These are phyloP conservation scores for Formica exsecta DNA, from an alignment of 1,140 invertebrate genomes.

Conservation along the genomic window DNA sequence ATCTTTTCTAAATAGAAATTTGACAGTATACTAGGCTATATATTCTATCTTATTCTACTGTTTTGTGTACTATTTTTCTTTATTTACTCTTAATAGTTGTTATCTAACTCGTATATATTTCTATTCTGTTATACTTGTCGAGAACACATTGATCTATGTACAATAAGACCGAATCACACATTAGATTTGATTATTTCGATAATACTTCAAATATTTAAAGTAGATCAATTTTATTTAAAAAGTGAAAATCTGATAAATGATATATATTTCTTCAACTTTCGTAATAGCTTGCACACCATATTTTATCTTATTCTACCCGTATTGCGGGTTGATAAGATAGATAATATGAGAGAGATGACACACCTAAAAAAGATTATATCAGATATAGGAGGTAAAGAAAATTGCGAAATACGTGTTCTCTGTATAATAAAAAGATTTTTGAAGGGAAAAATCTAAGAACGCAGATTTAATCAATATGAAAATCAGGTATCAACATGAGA, in stretches of 20 bases:
- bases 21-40: background rate
- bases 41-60: background rate
- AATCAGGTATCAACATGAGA: background rate
- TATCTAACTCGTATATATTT: background rate
- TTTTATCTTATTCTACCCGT: background rate
- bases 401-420: background rate
- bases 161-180: background rate
- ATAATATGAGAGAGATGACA: background rate
- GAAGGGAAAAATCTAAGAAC: background rate
- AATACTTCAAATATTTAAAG: background rate
- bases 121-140: background rate
- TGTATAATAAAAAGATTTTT: background rate
- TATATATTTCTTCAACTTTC: background rate
- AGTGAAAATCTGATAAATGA: background rate
- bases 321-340: background rate
- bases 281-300: background rate
- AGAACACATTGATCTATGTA: background rate
- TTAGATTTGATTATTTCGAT: background rate
- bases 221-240: background rate
- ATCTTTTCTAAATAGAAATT: background rate
- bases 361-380: background rate
- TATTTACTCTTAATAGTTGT: constrained; percentile 7
- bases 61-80: background rate
- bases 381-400: background rate
- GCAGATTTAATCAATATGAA: constrained; percentile 6